phyloP scores from a whole-genome alignment of 2,113 vertebrate species.

The Donacobius atricapilla region DNA sequence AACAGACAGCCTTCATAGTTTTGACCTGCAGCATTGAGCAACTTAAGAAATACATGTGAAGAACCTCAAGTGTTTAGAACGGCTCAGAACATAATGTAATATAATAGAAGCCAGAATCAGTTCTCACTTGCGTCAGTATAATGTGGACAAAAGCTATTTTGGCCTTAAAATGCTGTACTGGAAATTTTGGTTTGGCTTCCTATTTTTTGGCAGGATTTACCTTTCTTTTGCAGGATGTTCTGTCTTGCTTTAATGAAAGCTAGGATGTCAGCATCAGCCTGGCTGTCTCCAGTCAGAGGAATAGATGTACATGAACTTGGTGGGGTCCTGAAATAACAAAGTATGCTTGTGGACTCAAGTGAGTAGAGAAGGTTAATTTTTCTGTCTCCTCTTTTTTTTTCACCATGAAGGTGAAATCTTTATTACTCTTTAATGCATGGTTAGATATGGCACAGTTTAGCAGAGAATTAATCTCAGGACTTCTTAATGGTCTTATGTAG shows the following conservation, averaged over 20 bases:
- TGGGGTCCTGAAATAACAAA: slow-evolving; percentile 72
- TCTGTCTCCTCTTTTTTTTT: not conserved
- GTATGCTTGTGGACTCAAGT: not conserved
- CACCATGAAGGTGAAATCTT: not conserved
- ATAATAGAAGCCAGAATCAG: not conserved
- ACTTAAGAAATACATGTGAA: not conserved
- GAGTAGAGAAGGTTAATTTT: not conserved
- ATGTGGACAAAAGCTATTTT: not conserved
- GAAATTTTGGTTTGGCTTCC: not conserved
- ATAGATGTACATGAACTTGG: slow-evolving; percentile 63
- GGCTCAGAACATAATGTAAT: not conserved
- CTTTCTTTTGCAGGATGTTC: slow-evolving; percentile 81
- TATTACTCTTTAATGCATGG: not conserved
- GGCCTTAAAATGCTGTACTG: not conserved
- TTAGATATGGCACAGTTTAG: not conserved
- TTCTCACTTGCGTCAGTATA: not conserved
- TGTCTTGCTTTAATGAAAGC: slow-evolving; percentile 90
- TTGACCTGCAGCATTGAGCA: not conserved
- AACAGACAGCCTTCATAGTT: not conserved
- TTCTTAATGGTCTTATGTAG: not conserved
- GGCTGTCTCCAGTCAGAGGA: slow-evolving; percentile 86
- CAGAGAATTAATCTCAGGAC: not conserved
- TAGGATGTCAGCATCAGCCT: slow-evolving; percentile 86
- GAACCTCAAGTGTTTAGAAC: not conserved
- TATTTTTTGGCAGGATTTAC: slow-evolving; percentile 65